Percentiles rank a stretch among this genome's conserved stretches.
These are phyloP conservation scores for Aptenodytes forsteri DNA, from an alignment of 2,113 vertebrate genomes.

Conservation along the genomic window DNA sequence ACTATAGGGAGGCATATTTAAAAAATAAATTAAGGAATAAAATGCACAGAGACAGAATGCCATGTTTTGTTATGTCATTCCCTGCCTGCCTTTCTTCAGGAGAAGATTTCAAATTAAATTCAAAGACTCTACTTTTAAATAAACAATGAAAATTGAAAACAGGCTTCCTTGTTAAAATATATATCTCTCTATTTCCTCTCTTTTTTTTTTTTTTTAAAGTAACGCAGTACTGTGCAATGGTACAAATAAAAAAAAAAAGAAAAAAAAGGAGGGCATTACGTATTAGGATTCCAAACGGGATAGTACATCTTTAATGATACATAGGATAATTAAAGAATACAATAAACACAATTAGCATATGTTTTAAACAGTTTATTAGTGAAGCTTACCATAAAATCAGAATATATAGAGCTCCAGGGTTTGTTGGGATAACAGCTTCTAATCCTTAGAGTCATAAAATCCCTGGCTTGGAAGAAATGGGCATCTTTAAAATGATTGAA, in stretches of 20 bases:
- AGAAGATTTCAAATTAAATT: neutral
- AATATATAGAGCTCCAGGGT: constrained; percentile 68
- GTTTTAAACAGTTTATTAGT: constrained; percentile 75
- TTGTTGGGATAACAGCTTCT: constrained; percentile 68
- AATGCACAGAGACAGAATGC: constrained; percentile 23
- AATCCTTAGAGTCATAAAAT: constrained; percentile 73
- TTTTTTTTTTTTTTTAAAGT: neutral
- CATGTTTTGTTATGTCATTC: constrained; percentile 11
- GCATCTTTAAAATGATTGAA: constrained; percentile 67
- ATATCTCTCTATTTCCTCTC: neutral
- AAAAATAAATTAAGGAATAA: constrained; percentile 17
- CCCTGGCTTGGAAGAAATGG: constrained; percentile 74
- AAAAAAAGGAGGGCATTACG: neutral
- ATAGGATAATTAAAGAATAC: constrained; percentile 70
- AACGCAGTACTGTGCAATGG: neutral
- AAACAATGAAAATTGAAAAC: neutral
- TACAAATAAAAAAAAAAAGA: neutral
- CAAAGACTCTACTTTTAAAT: neutral
- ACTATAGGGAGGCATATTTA: neutral
- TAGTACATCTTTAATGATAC: constrained; percentile 62
- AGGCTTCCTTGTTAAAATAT: neutral
- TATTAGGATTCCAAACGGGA: constrained; percentile 61
- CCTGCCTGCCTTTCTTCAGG: constrained; percentile 22
- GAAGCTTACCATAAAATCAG: constrained; percentile 73
- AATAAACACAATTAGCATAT: constrained; percentile 74